These are phyloP conservation scores for Drosophila borborema DNA, from an alignment of 2,888 invertebrate species.

Conservation along the genomic window DNA sequence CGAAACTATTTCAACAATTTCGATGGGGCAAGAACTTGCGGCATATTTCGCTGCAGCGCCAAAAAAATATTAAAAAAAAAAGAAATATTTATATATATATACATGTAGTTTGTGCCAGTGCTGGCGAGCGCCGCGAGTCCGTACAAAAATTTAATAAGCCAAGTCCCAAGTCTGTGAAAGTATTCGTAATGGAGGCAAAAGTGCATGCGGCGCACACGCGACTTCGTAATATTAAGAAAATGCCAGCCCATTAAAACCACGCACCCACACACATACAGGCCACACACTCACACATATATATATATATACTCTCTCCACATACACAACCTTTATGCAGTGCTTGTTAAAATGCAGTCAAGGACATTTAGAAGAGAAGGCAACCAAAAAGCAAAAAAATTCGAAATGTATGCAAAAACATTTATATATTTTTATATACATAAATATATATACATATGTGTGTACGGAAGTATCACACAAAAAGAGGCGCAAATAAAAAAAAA, in stretches of 20 bases:
- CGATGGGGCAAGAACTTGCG: slow-evolving; percentile 46
- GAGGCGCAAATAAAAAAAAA: slow-evolving; percentile 9
- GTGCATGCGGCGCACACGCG: slow-evolving; percentile 66
- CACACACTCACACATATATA: too few species aligned
- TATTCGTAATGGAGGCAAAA: slow-evolving; percentile 51
- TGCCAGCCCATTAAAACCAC: slow-evolving; percentile 51
- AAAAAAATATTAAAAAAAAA: too few species aligned
- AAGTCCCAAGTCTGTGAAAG: slow-evolving; percentile 40
- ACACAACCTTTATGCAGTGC: slow-evolving; percentile 14
- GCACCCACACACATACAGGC: slow-evolving; percentile 14
- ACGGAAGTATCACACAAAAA: slow-evolving; percentile 43
- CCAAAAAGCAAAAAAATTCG: slow-evolving; percentile 43
- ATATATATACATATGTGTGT: neutral
- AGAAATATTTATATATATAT: too few species aligned
- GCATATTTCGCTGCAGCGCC: slow-evolving; percentile 56
- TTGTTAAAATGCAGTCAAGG: slow-evolving; percentile 69
- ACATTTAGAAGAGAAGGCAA: slow-evolving; percentile 45
- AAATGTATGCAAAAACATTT: slow-evolving; percentile 22
- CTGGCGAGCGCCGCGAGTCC: slow-evolving; percentile 38
- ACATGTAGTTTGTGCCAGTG: slow-evolving; percentile 29
- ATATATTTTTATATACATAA: neutral
- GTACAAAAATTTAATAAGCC: slow-evolving; percentile 64
- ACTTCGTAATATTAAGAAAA: slow-evolving; percentile 64
- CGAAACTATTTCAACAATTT: slow-evolving; percentile 72
- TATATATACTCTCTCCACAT: neutral